phyloP scores from a whole-genome alignment of 37 sponge, comb jelly and placozoan genomes.

The Agelas oroides region DNA sequence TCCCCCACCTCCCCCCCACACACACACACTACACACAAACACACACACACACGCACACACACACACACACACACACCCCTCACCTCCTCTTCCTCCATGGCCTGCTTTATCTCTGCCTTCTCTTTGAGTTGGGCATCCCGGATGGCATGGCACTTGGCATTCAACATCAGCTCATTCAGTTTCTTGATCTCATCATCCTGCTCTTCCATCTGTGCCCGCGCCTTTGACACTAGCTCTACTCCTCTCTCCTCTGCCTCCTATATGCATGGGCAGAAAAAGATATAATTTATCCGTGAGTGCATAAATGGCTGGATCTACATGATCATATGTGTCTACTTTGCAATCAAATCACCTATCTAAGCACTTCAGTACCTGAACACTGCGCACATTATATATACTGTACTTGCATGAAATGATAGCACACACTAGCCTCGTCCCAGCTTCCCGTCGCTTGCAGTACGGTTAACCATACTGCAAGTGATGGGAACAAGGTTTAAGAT shows the following conservation, averaged over 20 bases:
- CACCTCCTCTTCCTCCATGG: conserved; percentile 84
- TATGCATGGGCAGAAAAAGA: no score
- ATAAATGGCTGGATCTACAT: not conserved
- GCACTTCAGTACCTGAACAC: no score
- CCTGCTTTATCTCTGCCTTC: conserved; percentile 77
- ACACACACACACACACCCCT: conserved; percentile 2
- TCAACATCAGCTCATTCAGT: conserved; percentile 94
- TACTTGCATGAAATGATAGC: no score
- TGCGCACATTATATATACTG: no score
- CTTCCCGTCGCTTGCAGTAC: no score
- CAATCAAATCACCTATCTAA: no score
- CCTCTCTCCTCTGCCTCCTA: conserved; percentile 71
- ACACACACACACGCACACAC: no score
- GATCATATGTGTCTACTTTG: no score
- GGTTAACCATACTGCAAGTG: no score
- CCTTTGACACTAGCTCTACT: conserved; percentile 65
- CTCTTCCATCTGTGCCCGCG: conserved; percentile 81
- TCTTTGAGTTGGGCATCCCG: conserved; percentile 96
- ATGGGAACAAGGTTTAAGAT: no score
- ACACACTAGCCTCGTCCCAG: no score
- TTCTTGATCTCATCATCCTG: conserved; percentile 99
- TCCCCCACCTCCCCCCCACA: not conserved
- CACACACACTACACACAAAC: no score
- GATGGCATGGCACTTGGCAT: conserved; percentile 99
- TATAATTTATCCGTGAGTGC: not conserved